Conservation (phyloP, 2,113 vertebrate genomes). For the Manacus vitellinus region DNA sequence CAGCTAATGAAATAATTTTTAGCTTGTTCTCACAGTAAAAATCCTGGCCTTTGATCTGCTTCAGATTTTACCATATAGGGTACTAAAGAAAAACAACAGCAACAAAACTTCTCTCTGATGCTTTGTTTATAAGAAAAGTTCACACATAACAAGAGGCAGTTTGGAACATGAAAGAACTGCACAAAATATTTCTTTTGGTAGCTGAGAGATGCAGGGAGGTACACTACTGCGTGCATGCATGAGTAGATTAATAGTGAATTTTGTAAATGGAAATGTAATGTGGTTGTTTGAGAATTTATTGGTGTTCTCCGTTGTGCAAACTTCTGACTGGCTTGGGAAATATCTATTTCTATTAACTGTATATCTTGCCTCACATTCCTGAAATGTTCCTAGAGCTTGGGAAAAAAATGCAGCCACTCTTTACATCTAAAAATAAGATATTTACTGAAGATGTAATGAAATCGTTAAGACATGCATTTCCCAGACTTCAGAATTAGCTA, state of each 20-base stretch:
- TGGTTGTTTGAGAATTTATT: not conserved
- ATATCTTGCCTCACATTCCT: not conserved
- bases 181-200: not conserved
- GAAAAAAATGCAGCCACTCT: not conserved
- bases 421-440: not conserved
- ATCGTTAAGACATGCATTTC: not conserved
- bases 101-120: not conserved
- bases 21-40: not conserved
- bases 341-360: not conserved
- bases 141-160: not conserved
- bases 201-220: not conserved
- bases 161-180: not conserved
- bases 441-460: not conserved
- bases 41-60: not conserved
- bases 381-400: not conserved
- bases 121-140: not conserved
- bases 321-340: not conserved
- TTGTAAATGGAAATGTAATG: not conserved
- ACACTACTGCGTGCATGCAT: not conserved
- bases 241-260: not conserved
- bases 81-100: not conserved
- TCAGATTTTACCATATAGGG: not conserved
- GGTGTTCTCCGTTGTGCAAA: not conserved
- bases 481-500: not conserved
- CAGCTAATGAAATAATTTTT: not conserved